Evolutionary conservation across 1,140 invertebrate genomes (phyloP), one percentile per base, ranked within the genome.

Genomic region (Tetragnatha versicolor): DNA sequence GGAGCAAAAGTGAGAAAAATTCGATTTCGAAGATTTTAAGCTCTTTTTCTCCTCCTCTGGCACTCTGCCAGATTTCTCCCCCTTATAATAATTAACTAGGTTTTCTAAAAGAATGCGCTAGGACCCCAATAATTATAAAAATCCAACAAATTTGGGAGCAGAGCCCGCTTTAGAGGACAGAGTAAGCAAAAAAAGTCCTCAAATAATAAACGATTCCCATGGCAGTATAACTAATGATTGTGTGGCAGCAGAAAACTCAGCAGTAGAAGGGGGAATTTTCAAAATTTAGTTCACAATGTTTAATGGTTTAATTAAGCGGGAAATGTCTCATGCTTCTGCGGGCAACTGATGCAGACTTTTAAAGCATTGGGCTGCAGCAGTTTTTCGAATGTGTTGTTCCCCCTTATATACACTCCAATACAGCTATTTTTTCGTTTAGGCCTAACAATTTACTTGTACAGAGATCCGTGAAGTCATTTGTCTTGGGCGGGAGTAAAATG

Each of bases 141-240:
- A 65, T 65, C 37, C 61, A 42, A 63, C 60, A 63, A 63, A 63
- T 63, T 63, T 31, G 22, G 35, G 39, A 65, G 35, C 31, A 12
- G 35, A 31, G 37, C 29, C 29, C 29, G 61, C n/a, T n/a, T n/a
- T 12, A 42, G 14, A n/a, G 29, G 35, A 27, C 27, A 9, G 17
- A 9, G 35, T 6, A 20, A 12, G 35, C 31, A 58, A 58, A 58
- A 58, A 58, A 2, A 10, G 4, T 4, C 14, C 55, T n/a, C 27
- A 65, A 65, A 65, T 65, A 65, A 65, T 65, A 65, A 65, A 65
- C 61, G 61, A 37, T 65, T 65, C 10, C 37, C 20, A 14, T 65
- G 61, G 61, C 61, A 65, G 61, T 22, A 65, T 65, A 65, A 65
- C 61, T 65, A 65, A 65, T 65, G 61, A 65, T 65, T 42, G 61